Conservation (phyloP, 2,113 vertebrate species). For the Hydropotes inermis region DNA sequence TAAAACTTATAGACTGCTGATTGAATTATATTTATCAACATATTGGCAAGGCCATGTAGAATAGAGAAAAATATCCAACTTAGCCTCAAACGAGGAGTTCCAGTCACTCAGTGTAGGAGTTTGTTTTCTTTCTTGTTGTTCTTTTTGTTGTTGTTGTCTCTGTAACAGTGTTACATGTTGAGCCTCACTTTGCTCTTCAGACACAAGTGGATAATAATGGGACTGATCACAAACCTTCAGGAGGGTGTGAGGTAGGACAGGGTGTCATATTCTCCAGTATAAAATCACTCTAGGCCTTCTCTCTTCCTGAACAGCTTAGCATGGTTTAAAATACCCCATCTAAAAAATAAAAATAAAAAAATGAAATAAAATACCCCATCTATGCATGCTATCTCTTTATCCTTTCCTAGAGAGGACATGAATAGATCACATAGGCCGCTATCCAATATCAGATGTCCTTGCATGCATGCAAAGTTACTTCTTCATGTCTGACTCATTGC, state of each 20-base stretch:
- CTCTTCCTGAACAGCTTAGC: not conserved
- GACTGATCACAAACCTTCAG: not conserved
- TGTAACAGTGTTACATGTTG: not conserved
- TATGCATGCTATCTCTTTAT: not conserved
- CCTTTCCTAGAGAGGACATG: not conserved
- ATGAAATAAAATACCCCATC: not conserved
- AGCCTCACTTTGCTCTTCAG: constrained; percentile 24
- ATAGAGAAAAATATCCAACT: not conserved
- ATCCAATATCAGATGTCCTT: not conserved
- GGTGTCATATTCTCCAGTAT: too few relatives aligned
- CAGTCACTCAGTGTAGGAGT: not conserved
- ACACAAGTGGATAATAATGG: not conserved
- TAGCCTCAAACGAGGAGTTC: not conserved
- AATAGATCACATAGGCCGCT: not conserved
- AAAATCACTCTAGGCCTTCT: not conserved
- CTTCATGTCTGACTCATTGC: not conserved
- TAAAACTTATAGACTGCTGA: constrained; percentile 60
- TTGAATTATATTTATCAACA: constrained; percentile 66
- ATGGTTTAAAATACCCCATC: not conserved
- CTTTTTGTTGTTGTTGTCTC: not conserved
- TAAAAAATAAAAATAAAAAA: too few relatives aligned
- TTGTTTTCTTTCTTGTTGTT: not conserved
- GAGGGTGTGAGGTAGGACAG: not conserved
- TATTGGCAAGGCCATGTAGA: constrained; percentile 28
- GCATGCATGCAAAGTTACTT: not conserved